Conservation (phyloP, 2,888 invertebrate species). For the Lathronympha strigana region DNA sequence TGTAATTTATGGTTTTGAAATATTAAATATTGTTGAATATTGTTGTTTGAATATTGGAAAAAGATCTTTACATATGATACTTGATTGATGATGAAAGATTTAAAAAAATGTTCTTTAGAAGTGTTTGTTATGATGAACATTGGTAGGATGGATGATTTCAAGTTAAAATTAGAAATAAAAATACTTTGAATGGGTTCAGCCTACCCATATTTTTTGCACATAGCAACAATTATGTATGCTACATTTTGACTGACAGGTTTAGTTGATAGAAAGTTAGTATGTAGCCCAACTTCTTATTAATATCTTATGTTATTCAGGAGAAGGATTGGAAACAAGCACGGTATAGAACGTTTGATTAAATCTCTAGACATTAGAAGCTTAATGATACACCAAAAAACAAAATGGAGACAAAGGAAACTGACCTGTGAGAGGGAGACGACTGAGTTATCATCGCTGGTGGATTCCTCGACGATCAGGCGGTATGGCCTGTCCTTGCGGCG, state of each 20-base stretch:
- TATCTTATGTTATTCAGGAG: background rate
- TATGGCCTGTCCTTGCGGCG: constrained; percentile 99
- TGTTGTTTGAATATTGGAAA: too few relatives aligned
- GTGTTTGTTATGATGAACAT: too few relatives aligned
- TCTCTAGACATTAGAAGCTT: constrained; percentile 44
- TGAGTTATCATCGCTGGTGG: constrained; percentile 99
- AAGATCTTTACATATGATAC: too few relatives aligned
- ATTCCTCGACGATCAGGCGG: constrained; percentile 98
- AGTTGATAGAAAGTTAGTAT: background rate
- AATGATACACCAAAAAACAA: constrained; percentile 40
- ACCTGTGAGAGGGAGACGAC: constrained; percentile 98
- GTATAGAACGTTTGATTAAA: background rate
- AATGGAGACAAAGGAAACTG: constrained; percentile 52
- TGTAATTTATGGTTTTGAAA: too few relatives aligned
- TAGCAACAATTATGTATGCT: constrained; percentile 4
- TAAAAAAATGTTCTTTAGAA: too few relatives aligned
- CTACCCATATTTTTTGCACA: background rate
- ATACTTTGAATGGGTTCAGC: too few relatives aligned
- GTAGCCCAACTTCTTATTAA: background rate
- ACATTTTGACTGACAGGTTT: constrained; percentile 23
- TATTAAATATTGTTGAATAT: too few relatives aligned
- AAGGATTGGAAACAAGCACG: background rate
- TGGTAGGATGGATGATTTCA: too few relatives aligned
- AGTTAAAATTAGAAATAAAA: background rate
- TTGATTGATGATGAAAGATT: too few relatives aligned